phyloP scores from a whole-genome alignment of 2,888 invertebrate species.

The Shargacucullia verbasci region DNA sequence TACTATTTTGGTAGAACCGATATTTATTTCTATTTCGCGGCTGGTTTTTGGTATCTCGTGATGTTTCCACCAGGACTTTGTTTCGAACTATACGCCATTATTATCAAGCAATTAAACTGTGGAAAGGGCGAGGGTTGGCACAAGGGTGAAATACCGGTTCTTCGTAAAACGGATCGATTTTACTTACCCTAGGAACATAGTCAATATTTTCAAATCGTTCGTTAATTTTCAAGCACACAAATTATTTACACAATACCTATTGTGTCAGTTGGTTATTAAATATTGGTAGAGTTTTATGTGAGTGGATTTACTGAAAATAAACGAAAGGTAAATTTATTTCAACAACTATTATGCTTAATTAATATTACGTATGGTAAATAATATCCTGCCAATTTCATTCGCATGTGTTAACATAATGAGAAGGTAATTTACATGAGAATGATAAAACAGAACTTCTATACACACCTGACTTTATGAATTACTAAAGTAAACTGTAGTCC shows the following conservation, averaged over 20 bases:
- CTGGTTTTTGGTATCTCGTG: slow-evolving; percentile 9
- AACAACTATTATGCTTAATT: background rate
- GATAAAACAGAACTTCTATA: background rate
- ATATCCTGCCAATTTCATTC: slow-evolving; percentile 1
- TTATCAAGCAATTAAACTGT: slow-evolving; percentile 36
- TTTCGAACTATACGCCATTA: slow-evolving; percentile 25
- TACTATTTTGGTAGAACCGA: too few relatives aligned
- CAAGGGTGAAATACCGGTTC: slow-evolving; percentile 47
- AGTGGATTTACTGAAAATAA: background rate
- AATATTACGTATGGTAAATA: slow-evolving; percentile 10
- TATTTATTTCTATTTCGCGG: too few relatives aligned
- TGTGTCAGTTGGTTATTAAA: too few relatives aligned
- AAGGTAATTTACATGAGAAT: slow-evolving; percentile 23
- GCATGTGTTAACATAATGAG: slow-evolving; percentile 10
- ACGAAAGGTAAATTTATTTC: background rate
- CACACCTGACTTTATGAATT: background rate
- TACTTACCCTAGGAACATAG: slow-evolving; percentile 27
- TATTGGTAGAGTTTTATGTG: background rate
- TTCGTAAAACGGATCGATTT: slow-evolving; percentile 44
- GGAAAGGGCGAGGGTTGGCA: slow-evolving; percentile 41
- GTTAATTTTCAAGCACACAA: too few relatives aligned
- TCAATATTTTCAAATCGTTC: slow-evolving; percentile 3
- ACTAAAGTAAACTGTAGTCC: background rate
- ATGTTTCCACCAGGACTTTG: slow-evolving; percentile 3
- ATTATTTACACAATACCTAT: too few relatives aligned